A percentile compares a stretch with the other conserved stretches of the same genome.
Conservation (phyloP, 2,888 invertebrate genomes). For the Eilema sororculum region DNA sequence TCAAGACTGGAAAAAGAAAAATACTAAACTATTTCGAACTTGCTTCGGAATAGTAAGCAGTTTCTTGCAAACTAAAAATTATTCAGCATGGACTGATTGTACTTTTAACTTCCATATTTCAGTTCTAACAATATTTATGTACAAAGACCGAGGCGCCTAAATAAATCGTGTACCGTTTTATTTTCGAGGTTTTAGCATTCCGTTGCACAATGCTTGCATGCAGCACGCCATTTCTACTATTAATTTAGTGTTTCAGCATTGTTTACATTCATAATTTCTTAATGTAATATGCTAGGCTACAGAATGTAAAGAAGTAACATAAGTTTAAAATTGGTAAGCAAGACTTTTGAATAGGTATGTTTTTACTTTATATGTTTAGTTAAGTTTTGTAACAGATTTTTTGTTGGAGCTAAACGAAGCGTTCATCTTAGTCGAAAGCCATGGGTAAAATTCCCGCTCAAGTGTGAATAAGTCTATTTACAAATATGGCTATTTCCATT, state of each 20-base stretch:
- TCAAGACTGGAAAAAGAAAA: too few species aligned
- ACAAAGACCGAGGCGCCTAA: slow-evolving; percentile 53
- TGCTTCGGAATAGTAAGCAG: too few species aligned
- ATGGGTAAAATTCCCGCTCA: too few species aligned
- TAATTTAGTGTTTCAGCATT: slow-evolving; percentile 42
- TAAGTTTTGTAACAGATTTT: too few species aligned
- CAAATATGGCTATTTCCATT: too few species aligned
- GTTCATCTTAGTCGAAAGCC: too few species aligned
- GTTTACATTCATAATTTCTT: slow-evolving; percentile 59
- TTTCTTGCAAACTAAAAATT: neutral
- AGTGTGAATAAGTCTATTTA: too few species aligned
- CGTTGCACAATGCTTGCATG: slow-evolving; percentile 57
- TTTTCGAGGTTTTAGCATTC: slow-evolving; percentile 53
- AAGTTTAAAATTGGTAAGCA: neutral
- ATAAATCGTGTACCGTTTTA: slow-evolving; percentile 56
- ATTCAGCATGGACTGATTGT: neutral
- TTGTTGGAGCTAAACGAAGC: too few species aligned
- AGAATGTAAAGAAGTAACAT: neutral
- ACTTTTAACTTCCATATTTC: slow-evolving; percentile 17
- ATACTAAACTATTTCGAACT: too few species aligned
- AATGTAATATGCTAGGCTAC: slow-evolving; percentile 44
- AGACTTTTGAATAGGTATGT: neutral
- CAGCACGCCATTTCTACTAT: slow-evolving; percentile 54
- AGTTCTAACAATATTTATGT: slow-evolving; percentile 48
- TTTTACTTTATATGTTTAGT: too few species aligned